These are phyloP conservation scores for Nothobranchius kuhntae DNA, from an alignment of 2,113 vertebrate genomes.

Conservation along the genomic window DNA sequence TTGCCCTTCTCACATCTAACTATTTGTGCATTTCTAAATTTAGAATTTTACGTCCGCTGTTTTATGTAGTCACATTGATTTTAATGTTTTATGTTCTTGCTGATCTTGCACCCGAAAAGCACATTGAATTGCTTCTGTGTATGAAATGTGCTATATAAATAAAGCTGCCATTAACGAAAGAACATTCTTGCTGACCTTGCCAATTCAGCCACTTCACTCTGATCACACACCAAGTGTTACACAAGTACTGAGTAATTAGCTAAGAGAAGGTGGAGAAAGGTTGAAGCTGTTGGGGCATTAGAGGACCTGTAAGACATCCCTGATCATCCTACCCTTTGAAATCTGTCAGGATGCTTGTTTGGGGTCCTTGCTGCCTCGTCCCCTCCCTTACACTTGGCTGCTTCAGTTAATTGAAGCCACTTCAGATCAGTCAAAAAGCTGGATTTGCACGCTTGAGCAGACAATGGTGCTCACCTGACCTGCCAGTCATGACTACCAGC, in stretches of 20 bases:
- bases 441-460: slow-evolving; percentile 48
- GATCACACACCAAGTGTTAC: slow-evolving; percentile 59
- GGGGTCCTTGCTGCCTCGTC: slow-evolving; percentile 22
- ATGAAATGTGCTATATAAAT: too few relatives aligned
- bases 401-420: slow-evolving; percentile 73
- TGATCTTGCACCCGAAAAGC: too few relatives aligned
- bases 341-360: slow-evolving; percentile 54
- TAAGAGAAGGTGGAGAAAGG: slow-evolving; percentile 52
- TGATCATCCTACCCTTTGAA: slow-evolving; percentile 27
- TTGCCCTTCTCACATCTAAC: too few relatives aligned
- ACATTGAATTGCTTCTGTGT: too few relatives aligned
- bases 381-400: slow-evolving; percentile 64
- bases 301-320: slow-evolving; percentile 52
- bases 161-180: background rate
- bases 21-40: too few relatives aligned
- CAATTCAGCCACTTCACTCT: slow-evolving; percentile 59
- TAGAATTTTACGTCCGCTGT: too few relatives aligned
- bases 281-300: slow-evolving; percentile 37
- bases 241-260: slow-evolving; percentile 65
- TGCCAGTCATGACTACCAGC: slow-evolving; percentile 37
- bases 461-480: slow-evolving; percentile 56
- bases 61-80: too few relatives aligned
- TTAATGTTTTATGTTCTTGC: too few relatives aligned
- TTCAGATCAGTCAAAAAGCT: slow-evolving; percentile 63
- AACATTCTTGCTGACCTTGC: slow-evolving; percentile 41